phyloP scores from a whole-genome alignment of 2,888 invertebrate genomes.

The Halictus ligatus region DNA sequence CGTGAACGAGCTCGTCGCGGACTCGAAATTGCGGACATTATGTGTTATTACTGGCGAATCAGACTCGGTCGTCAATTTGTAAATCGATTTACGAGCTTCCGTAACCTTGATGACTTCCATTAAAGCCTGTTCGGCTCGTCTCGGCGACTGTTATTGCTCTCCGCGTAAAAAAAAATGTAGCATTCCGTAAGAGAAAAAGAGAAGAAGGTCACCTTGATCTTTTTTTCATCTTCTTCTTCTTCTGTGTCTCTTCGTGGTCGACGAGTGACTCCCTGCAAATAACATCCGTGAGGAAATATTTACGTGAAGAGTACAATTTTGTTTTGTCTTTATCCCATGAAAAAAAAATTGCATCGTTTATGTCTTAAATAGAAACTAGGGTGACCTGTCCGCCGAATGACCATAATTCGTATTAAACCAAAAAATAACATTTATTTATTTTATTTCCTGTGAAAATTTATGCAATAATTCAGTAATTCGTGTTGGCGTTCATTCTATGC shows the following conservation, averaged over 20 bases:
- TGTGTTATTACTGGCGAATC: slow-evolving; percentile 49
- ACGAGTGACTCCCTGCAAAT: slow-evolving; percentile 10
- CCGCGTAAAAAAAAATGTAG: slow-evolving; percentile 24
- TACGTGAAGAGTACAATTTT: background rate
- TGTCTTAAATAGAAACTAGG: no score
- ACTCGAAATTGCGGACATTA: slow-evolving; percentile 21
- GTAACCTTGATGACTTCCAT: slow-evolving; percentile 41
- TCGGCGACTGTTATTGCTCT: slow-evolving; percentile 42
- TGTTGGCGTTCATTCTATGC: background rate
- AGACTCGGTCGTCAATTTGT: slow-evolving; percentile 61
- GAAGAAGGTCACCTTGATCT: slow-evolving; percentile 46
- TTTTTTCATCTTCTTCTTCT: background rate
- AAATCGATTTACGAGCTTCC: slow-evolving; percentile 57
- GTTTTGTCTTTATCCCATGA: background rate
- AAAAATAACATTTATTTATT: no score
- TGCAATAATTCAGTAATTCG: background rate
- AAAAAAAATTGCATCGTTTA: background rate
- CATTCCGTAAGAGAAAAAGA: slow-evolving; percentile 44
- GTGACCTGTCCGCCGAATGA: no score
- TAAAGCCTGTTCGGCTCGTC: slow-evolving; percentile 27
- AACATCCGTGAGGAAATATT: slow-evolving; percentile 22
- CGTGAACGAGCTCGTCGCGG: background rate
- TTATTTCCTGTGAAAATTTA: no score
- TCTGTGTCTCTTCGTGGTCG: background rate
- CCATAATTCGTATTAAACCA: no score